Evolutionary conservation across 2,797 vertebrate species (phyloP).

Genomic region (Xenops minutus): DNA sequence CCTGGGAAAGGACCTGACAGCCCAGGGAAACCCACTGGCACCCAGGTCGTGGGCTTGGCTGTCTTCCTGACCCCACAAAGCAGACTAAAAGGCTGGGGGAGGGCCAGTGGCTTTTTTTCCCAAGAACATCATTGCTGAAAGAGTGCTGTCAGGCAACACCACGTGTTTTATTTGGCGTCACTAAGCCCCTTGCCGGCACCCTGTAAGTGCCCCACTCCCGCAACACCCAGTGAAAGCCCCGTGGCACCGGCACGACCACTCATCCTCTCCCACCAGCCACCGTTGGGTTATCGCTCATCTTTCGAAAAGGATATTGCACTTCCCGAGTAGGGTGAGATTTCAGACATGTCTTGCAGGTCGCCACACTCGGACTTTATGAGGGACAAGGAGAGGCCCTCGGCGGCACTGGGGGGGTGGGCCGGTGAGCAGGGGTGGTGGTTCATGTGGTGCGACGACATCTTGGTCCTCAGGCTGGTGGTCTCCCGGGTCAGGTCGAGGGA

Average conservation of each 20-base stretch:
- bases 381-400: conserved; percentile 92
- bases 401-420: conserved; percentile 88
- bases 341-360: conserved; percentile 96
- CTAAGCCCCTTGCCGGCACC: not conserved
- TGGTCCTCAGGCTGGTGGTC: conserved; percentile 95
- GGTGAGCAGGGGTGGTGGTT: conserved; percentile 94
- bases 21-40: not conserved
- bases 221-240: not conserved
- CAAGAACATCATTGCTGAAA: not conserved
- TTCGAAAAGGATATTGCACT: conserved; percentile 96
- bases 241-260: rapidly evolving
- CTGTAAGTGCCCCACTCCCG: rapidly evolving
- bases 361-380: conserved; percentile 97
- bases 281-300: not conserved
- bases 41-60: not conserved
- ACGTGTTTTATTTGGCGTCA: not conserved
- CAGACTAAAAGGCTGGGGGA: not conserved
- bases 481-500: conserved; percentile 96
- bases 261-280: not conserved
- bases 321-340: conserved; percentile 96
- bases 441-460: conserved; percentile 95
- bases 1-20: not conserved
- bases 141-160: not conserved
- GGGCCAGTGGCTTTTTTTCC: not conserved
- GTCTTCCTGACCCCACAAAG: not conserved